Evolutionary conservation across 2,113 vertebrate species (phyloP), one percentile per base, ranked within the genome.

Genomic region (Centrocercus urophasianus): DNA sequence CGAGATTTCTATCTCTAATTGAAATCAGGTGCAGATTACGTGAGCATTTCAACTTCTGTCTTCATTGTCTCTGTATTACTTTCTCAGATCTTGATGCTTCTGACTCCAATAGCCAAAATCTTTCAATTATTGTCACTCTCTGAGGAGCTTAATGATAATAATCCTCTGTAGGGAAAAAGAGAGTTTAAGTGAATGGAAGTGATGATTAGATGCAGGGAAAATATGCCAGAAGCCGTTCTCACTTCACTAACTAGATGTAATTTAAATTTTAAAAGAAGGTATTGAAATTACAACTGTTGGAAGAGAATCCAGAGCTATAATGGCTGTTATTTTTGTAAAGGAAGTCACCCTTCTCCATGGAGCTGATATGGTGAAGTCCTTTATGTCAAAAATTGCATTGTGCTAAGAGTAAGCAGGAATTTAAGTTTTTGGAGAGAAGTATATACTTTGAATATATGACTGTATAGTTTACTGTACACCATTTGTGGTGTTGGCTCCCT

Each of bases 171-270:
- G 61, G 54, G 54, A 48, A 65, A 61, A 92, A 83, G 17, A 38
- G 3, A 79, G 45, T 79, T 89, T 47, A 89, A 83, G 70, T 72
- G 89, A 86, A 76, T 66, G 63, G 50, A 82, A 86, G 42, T 47
- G 71, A 79, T 93, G 70, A 86, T 79, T 92, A 88, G 63, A 92
- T 77, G n/a, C 65, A 56, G 32, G 60, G 36, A 92, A 43, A 86
- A 83, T 61, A 86, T 56, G 85, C 61, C 66, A 82, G 57, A 89
- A 86, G 45, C 80, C 6, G 57, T 84, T 84, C 42, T 86, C 14
- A 78, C 63, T 47, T 89, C 45, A 30, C 71, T 93, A 87, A 79
- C 50, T 54, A 89, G 38, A n/a, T 40, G 54, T 82, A 82, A 87
- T 88, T 90, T 87, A 38, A 74, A 78, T 75, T 90, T 88, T 78